These are phyloP conservation scores for Daptonema setosum DNA, from an alignment of 2,888 invertebrate species.

Conservation along the genomic window DNA sequence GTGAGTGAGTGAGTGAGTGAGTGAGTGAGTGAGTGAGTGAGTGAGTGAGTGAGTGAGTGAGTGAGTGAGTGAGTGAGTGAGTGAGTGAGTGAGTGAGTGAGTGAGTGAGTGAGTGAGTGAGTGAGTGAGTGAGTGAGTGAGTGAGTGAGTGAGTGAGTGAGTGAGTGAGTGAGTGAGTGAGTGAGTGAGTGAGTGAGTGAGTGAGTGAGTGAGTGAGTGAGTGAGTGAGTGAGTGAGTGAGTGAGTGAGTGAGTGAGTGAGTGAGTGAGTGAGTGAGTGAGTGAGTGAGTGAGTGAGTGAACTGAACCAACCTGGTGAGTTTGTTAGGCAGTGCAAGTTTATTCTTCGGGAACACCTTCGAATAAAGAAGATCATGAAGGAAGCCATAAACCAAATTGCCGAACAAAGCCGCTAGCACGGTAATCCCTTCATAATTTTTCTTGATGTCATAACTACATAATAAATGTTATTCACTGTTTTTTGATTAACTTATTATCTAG, in stretches of 20 bases:
- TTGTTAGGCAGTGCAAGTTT: background rate
- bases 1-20: background rate
- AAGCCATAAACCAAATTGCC: conserved; percentile 3
- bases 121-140: background rate
- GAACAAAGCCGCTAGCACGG: background rate
- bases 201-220: background rate
- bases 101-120: background rate
- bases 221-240: background rate
- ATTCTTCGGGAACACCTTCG: background rate
- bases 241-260: background rate
- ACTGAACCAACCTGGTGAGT: background rate
- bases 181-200: background rate
- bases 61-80: background rate
- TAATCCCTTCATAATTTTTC: background rate
- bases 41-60: background rate
- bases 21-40: background rate
- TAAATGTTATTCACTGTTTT: background rate
- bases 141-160: background rate
- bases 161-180: background rate
- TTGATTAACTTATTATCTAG: background rate
- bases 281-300: background rate
- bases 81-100: background rate
- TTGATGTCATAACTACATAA: no score
- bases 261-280: background rate
- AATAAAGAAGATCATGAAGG: background rate